Conservation (phyloP, 1,140 invertebrate species). For the Oryctes rhinoceros region DNA sequence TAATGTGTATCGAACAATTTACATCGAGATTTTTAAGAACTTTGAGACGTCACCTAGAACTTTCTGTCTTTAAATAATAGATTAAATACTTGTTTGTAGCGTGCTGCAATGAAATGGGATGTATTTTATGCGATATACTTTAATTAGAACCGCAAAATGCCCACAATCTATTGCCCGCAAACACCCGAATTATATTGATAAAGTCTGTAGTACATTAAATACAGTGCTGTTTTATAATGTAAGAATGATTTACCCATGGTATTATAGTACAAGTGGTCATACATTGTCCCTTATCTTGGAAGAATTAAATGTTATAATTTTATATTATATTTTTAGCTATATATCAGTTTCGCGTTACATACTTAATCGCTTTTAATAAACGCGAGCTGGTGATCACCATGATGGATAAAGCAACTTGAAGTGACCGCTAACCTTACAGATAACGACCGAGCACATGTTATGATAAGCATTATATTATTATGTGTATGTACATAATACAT, state of each 20-base stretch:
- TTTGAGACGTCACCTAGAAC: too few species aligned
- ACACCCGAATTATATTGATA: conserved; percentile 2
- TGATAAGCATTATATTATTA: conserved; percentile 26
- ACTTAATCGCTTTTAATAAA: conserved; percentile 14
- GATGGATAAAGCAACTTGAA: background rate
- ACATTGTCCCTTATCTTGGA: too few species aligned
- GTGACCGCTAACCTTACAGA: conserved; percentile 31
- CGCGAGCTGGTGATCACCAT: background rate
- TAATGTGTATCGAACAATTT: too few species aligned
- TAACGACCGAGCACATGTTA: conserved; percentile 3
- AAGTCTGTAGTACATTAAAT: background rate
- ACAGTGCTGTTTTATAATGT: too few species aligned
- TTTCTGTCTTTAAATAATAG: too few species aligned
- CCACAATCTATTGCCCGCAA: conserved; percentile 9
- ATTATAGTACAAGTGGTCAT: too few species aligned
- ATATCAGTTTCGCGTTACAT: background rate
- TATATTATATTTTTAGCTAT: conserved; percentile 21
- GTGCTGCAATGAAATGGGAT: too few species aligned
- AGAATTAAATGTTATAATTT: too few species aligned
- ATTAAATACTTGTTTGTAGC: too few species aligned
- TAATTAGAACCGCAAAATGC: conserved; percentile 1
- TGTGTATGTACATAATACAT: background rate
- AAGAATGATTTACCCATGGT: too few species aligned
- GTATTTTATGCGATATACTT: too few species aligned
- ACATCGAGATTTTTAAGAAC: too few species aligned